Percentiles rank a stretch among this genome's conserved stretches.
Conservation (phyloP, 2,113 vertebrate genomes). For the Tupaia chinensis region DNA sequence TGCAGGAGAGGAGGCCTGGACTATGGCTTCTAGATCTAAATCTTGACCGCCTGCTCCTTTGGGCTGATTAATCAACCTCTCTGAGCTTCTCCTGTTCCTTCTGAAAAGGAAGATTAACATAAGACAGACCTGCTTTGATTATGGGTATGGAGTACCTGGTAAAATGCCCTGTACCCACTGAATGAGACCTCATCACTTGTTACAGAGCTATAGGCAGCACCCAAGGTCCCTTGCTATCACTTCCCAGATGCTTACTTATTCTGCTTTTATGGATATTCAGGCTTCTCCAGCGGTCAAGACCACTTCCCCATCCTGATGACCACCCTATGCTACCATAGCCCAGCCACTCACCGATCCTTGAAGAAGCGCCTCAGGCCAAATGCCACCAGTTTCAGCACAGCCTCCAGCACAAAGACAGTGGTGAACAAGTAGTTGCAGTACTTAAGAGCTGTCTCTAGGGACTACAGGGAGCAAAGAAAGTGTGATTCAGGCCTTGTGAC, state of each 20-base stretch:
- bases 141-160: neutral
- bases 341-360: constrained; percentile 94
- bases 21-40: constrained; percentile 20
- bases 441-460: constrained; percentile 96
- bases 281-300: neutral
- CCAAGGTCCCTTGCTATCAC: neutral
- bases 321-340: neutral
- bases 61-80: neutral
- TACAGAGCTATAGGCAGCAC: neutral
- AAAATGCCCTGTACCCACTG: neutral
- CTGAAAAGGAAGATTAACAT: neutral
- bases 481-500: neutral
- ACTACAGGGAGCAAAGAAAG: constrained; percentile 86
- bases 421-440: constrained; percentile 99
- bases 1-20: neutral
- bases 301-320: neutral
- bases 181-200: neutral
- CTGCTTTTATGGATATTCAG: too few relatives aligned
- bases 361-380: constrained; percentile 98
- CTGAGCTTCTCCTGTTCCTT: neutral
- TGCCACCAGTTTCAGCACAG: constrained; percentile 96
- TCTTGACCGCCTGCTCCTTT: neutral
- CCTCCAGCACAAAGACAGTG: constrained; percentile 97
- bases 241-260: neutral
- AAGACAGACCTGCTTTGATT: neutral